Percentiles rank a stretch among this genome's conserved stretches.
Evolutionary conservation across 2,888 invertebrate genomes (phyloP).

Genomic region (Conomelus anceps): DNA sequence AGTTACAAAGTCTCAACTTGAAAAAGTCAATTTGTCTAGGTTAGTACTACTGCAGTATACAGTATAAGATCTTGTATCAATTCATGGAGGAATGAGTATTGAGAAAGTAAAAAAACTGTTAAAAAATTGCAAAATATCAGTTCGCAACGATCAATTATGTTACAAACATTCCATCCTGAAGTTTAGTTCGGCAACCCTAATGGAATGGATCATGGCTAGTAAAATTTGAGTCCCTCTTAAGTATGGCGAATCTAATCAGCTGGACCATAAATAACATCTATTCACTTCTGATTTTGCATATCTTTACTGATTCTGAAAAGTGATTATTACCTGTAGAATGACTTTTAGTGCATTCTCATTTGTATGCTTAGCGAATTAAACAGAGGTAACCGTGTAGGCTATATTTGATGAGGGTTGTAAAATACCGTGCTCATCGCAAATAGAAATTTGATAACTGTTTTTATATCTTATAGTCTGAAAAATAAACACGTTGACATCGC

Average conservation of each 20-base stretch:
- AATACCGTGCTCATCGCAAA: background rate
- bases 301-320: background rate
- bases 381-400: background rate
- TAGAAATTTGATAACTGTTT: background rate
- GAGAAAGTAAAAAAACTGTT: background rate
- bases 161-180: background rate
- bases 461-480: background rate
- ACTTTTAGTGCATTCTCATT: background rate
- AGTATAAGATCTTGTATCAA: too few species aligned
- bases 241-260: background rate
- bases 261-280: background rate
- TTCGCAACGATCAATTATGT: background rate
- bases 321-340: background rate
- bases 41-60: too few species aligned
- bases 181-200: too few species aligned
- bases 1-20: too few species aligned
- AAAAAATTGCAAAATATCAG: background rate
- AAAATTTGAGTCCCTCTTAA: background rate
- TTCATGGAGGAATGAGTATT: too few species aligned
- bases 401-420: background rate
- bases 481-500: background rate
- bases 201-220: too few species aligned
- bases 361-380: background rate
- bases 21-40: too few species aligned
- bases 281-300: background rate